Percentiles rank a stretch among this genome's conserved stretches.
Conservation (phyloP, 2,888 invertebrate genomes). For the Pyralis farinalis region DNA sequence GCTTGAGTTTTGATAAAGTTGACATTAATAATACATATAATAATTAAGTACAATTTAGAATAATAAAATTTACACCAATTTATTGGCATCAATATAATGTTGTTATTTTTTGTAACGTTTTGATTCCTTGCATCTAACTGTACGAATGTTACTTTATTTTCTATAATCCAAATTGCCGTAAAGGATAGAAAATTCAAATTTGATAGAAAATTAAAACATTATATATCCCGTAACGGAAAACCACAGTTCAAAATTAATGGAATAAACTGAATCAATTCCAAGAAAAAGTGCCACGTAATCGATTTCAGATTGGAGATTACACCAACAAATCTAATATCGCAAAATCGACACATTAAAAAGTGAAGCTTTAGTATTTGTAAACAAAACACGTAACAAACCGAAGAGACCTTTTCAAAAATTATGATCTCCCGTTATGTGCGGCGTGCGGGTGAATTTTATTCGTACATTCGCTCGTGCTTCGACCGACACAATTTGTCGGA, state of each 20-base stretch:
- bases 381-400: constrained; percentile 47
- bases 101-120: too few species aligned
- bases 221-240: too few species aligned
- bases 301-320: constrained; percentile 4
- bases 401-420: constrained; percentile 57
- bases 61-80: too few species aligned
- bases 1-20: too few species aligned
- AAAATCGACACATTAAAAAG: constrained; percentile 19
- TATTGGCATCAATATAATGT: too few species aligned
- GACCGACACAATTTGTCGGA: constrained; percentile 51
- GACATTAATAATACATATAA: too few species aligned
- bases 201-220: too few species aligned
- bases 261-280: constrained; percentile 4
- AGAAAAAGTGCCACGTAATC: constrained; percentile 7
- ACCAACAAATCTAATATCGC: constrained; percentile 22
- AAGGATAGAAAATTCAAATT: too few species aligned
- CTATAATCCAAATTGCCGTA: too few species aligned
- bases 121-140: too few species aligned
- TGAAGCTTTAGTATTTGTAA: constrained; percentile 31
- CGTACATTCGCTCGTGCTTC: constrained; percentile 41
- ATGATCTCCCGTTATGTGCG: constrained; percentile 41
- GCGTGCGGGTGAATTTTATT: constrained; percentile 37
- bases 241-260: constrained; percentile 2
- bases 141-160: too few species aligned
- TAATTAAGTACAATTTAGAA: too few species aligned